phyloP scores from a whole-genome alignment of 2,797 vertebrate species.

The Crax fasciolata region DNA sequence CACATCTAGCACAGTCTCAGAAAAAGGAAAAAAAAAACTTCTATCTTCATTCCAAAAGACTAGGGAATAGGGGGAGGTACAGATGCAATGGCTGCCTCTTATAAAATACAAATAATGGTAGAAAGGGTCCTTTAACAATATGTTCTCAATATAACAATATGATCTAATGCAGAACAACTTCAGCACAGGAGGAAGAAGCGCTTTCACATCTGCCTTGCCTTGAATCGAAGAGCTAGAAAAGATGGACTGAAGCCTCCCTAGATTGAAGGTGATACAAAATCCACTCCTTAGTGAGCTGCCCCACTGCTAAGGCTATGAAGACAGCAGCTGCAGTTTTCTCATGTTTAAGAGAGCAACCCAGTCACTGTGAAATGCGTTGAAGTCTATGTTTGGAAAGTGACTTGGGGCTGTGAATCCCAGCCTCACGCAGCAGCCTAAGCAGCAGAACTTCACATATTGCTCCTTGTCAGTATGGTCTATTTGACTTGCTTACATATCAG shows the following conservation, averaged over 20 bases:
- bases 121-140: neutral
- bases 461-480: neutral
- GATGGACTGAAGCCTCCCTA: neutral
- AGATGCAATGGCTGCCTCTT: neutral
- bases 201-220: accelerated
- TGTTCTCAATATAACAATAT: too few relatives aligned
- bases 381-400: neutral
- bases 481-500: neutral
- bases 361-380: neutral
- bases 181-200: neutral
- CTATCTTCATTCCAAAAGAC: neutral
- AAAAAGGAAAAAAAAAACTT: neutral
- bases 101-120: neutral
- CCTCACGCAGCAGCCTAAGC: neutral
- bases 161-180: neutral
- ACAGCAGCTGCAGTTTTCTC: neutral
- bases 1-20: neutral
- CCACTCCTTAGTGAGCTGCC: neutral
- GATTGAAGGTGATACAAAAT: neutral
- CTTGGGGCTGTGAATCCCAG: neutral
- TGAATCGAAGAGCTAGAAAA: neutral
- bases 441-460: neutral
- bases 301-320: neutral
- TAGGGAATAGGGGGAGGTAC: neutral
- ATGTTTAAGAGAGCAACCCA: neutral